A percentile compares a stretch with the other conserved stretches of the same genome.
These are phyloP conservation scores for Tachycineta bicolor DNA, from an alignment of 2,113 vertebrate species.

Conservation along the genomic window DNA sequence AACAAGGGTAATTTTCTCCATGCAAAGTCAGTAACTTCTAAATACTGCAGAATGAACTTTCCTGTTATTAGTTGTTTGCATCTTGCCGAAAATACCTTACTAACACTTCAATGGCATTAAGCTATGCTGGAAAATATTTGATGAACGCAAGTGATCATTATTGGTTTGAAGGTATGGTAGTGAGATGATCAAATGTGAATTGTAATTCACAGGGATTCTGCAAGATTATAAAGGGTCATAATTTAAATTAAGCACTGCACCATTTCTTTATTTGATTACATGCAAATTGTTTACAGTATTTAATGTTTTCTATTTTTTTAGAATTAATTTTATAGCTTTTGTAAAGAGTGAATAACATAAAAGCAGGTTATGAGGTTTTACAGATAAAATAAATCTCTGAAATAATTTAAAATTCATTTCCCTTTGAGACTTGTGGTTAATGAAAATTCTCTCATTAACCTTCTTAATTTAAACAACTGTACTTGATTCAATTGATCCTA, in stretches of 20 bases:
- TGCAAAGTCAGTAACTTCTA: not conserved
- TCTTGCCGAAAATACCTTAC: not conserved
- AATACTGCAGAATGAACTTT: not conserved
- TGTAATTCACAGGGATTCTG: not conserved
- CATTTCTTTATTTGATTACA: not conserved
- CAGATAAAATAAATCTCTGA: constrained; percentile 1
- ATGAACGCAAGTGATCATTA: not conserved
- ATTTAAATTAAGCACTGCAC: not conserved
- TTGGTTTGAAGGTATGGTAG: not conserved
- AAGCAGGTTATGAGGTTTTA: constrained; percentile 21
- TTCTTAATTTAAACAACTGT: constrained; percentile 19
- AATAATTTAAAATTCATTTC: constrained; percentile 18
- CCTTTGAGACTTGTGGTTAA: constrained; percentile 22
- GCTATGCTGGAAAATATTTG: not conserved
- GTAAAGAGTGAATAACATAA: not conserved
- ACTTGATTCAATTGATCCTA: not conserved
- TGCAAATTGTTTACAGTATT: not conserved
- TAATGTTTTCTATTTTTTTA: not conserved
- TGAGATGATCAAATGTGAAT: not conserved
- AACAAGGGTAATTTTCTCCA: not conserved
- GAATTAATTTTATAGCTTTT: not conserved
- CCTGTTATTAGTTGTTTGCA: not conserved
- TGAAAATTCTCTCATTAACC: constrained; percentile 39
- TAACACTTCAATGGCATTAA: not conserved
- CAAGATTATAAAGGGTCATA: not conserved